Percentiles rank a stretch among this genome's conserved stretches.
These are phyloP conservation scores for Ceratoteleas bidentatus DNA, from an alignment of 1,140 invertebrate genomes.

Conservation along the genomic window DNA sequence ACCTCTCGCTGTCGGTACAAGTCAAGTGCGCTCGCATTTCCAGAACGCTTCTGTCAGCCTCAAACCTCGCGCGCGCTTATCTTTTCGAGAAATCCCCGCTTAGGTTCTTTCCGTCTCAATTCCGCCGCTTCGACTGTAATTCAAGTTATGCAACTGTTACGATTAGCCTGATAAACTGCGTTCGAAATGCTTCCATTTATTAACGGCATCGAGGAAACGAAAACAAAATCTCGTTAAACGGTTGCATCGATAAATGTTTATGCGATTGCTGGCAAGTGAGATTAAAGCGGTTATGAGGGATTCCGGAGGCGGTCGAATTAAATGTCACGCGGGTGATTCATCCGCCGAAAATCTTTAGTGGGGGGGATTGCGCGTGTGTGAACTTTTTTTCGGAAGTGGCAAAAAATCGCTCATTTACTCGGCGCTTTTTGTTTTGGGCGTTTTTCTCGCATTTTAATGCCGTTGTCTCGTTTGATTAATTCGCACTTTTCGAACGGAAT, in stretches of 20 bases:
- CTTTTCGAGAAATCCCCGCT: constrained; percentile 49
- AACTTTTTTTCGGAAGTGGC: no score
- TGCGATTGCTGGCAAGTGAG: no score
- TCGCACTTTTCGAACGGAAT: constrained; percentile 20
- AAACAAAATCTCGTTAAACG: background rate
- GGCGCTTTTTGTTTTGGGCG: no score
- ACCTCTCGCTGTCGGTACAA: constrained; percentile 45
- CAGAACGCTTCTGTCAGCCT: constrained; percentile 47
- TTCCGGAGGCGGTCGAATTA: no score
- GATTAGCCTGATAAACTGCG: constrained; percentile 35
- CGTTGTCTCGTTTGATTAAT: constrained; percentile 14
- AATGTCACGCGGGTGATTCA: no score
- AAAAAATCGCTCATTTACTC: background rate
- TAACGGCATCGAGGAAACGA: constrained; percentile 1
- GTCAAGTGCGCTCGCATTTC: constrained; percentile 56
- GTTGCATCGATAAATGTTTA: no score
- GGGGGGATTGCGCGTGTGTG: no score
- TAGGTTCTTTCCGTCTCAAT: constrained; percentile 34
- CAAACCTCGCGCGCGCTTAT: constrained; percentile 57
- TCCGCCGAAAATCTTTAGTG: no score
- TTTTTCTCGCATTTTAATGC: constrained; percentile 2
- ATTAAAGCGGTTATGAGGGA: no score
- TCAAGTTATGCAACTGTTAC: constrained; percentile 49
- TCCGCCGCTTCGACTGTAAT: constrained; percentile 48
- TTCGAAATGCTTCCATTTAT: constrained; percentile 25